These are phyloP conservation scores for Heliconius hewitsoni DNA, from an alignment of 1,140 invertebrate species.

Conservation along the genomic window DNA sequence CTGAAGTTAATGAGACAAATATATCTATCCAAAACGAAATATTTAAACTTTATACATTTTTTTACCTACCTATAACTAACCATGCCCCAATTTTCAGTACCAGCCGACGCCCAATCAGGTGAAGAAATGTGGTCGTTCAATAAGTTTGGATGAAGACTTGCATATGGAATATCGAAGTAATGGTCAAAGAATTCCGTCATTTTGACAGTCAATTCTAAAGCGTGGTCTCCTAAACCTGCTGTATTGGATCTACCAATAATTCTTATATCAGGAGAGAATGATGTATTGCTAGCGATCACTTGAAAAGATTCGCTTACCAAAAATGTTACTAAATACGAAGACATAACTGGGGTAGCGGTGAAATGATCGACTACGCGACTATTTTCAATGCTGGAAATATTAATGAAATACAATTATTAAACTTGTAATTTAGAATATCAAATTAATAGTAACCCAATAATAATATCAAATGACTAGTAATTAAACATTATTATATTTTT, in stretches of 20 bases:
- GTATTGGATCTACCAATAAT: slow-evolving; percentile 83
- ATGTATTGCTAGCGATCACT: slow-evolving; percentile 61
- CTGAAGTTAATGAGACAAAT: too few species aligned
- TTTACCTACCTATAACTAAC: slow-evolving; percentile 84
- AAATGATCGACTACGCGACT: slow-evolving; percentile 55
- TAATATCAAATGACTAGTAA: not conserved
- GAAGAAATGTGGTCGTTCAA: slow-evolving; percentile 85
- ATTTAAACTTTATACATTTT: not conserved
- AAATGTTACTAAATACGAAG: slow-evolving; percentile 92
- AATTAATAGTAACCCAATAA: not conserved
- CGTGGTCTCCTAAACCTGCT: slow-evolving; percentile 83
- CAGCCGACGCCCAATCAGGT: slow-evolving; percentile 87
- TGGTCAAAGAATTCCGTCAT: slow-evolving; percentile 74
- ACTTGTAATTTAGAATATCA: too few species aligned
- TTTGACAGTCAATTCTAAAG: slow-evolving; percentile 60
- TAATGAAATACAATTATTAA: not conserved
- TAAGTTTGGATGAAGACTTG: slow-evolving; percentile 64
- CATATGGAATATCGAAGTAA: slow-evolving; percentile 70
- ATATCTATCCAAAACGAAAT: too few species aligned
- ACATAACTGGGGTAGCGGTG: slow-evolving; percentile 86
- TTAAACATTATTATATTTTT: too few species aligned
- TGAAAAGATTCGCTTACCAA: slow-evolving; percentile 76
- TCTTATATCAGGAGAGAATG: slow-evolving; percentile 61
- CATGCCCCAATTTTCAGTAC: slow-evolving; percentile 85
- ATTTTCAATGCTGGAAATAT: slow-evolving; percentile 44